phyloP scores from a whole-genome alignment of 2,888 invertebrate genomes.

The Drosophila nr. perissopoda region DNA sequence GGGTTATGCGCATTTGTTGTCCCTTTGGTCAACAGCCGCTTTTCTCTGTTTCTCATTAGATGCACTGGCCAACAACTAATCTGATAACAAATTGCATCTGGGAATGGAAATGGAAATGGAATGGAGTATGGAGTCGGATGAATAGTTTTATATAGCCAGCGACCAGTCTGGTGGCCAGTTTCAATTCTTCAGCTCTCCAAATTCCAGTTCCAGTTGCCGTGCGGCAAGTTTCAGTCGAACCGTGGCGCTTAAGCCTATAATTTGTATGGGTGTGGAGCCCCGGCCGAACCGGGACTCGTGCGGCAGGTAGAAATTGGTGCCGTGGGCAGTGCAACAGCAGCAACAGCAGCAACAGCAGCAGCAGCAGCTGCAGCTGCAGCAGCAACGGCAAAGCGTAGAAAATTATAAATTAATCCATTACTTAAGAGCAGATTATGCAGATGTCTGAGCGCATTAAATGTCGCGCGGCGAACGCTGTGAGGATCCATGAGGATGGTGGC shows the following conservation, averaged over 20 bases:
- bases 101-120: not conserved
- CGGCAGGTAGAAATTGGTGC: constrained; percentile 42
- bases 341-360: not conserved
- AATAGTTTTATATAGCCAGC: not conserved
- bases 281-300: constrained; percentile 2
- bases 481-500: constrained; percentile 49
- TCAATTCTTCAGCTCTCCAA: not conserved
- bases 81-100: constrained; percentile 63
- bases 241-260: constrained; percentile 55
- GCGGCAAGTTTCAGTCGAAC: constrained; percentile 16
- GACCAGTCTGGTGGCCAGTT: not conserved
- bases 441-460: constrained; percentile 71
- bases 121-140: not conserved
- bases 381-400: constrained; percentile 44
- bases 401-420: constrained; percentile 80
- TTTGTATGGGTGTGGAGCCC: constrained; percentile 37
- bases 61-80: constrained; percentile 48
- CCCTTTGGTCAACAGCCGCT: not conserved
- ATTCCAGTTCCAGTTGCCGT: not conserved
- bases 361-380: not conserved
- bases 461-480: constrained; percentile 34
- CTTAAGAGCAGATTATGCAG: constrained; percentile 74
- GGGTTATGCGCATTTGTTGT: not conserved
- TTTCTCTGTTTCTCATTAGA: constrained; percentile 46
- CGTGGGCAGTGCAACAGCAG: constrained; percentile 9